phyloP scores from a whole-genome alignment of 2,113 vertebrate species.

The Prunella himalayana region DNA sequence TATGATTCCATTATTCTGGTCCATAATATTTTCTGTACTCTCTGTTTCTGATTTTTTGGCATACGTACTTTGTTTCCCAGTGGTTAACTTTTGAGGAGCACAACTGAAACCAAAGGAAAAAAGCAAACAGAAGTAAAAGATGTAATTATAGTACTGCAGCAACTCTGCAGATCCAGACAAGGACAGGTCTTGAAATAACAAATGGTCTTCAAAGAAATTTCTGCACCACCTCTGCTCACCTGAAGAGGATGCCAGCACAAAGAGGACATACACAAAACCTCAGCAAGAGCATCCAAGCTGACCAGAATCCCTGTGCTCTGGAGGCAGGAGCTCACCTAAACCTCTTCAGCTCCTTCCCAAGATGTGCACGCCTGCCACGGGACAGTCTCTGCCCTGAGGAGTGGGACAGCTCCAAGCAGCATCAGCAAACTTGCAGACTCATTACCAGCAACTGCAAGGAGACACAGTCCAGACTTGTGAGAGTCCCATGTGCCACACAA shows the following conservation, averaged over 20 bases:
- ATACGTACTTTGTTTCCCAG: background rate
- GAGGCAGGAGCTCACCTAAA: background rate
- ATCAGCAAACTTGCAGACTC: background rate
- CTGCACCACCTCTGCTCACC: background rate
- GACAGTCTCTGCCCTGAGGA: background rate
- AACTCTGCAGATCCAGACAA: background rate
- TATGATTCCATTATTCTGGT: background rate
- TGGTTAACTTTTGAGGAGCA: background rate
- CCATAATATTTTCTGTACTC: background rate
- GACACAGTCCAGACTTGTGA: background rate
- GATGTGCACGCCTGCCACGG: accelerated
- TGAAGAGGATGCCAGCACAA: background rate
- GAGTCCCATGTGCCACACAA: background rate
- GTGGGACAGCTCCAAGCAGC: background rate
- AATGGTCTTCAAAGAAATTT: background rate
- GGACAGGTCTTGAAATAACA: background rate
- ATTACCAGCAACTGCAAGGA: background rate
- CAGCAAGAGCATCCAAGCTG: background rate
- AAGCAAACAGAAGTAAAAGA: background rate
- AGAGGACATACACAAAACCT: background rate
- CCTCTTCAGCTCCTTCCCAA: background rate
- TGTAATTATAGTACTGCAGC: background rate
- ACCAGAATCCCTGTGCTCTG: background rate
- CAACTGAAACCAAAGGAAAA: background rate
- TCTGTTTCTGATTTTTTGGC: background rate